Evolutionary conservation across 2,113 vertebrate species (phyloP), one percentile per base, ranked within the genome.

Genomic region (Chelonoidis abingdonii): DNA sequence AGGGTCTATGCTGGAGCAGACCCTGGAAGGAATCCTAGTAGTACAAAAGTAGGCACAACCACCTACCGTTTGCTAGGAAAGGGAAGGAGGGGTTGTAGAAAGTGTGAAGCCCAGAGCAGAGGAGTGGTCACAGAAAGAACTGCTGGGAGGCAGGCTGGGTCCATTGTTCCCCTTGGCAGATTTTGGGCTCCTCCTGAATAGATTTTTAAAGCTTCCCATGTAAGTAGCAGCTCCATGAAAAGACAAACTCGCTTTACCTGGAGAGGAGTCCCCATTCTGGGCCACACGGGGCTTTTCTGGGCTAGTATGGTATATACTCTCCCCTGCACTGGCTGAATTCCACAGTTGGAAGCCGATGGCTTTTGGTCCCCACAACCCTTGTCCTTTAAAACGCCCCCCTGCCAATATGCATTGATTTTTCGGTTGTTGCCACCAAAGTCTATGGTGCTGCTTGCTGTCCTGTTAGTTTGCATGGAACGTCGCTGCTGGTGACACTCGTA

Each of bases 381-480:
- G 16, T 79, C 22, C 59, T 88, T 93, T n/a, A 83, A 59, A 87
- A 19, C 75, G 78, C 41, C 17, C 8, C 14, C 24, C 62, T 50
- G 14, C 84, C 0, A 0, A 31, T 27, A 76, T 54, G 54, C n/a
- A 44, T 6, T 75, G 92, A 57, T 91, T 95, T 89, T 89, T 38
- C 80, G 84, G 80, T 62, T 83, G 84, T 57, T 22, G 4, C 56
- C 76, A 62, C 5, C 38, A 53, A n/a, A 50, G 89, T 14, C 85
- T 54, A 47, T 56, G 47, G 19, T 0, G 1, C 86, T 87, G 84
- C 72, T 62, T 25, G 59, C 89, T 14, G 0, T 53, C 79, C 92
- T 53, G 52, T 62, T 47, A 22, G 47, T 75, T 94, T 88, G 65
- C 92, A 97, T 96, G 84, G 94, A 97, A 98, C 1, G 3, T 52